Evolutionary conservation across 2,113 vertebrate genomes (phyloP), one percentile per base, ranked within the genome.

Genomic region (Platichthys flesus): DNA sequence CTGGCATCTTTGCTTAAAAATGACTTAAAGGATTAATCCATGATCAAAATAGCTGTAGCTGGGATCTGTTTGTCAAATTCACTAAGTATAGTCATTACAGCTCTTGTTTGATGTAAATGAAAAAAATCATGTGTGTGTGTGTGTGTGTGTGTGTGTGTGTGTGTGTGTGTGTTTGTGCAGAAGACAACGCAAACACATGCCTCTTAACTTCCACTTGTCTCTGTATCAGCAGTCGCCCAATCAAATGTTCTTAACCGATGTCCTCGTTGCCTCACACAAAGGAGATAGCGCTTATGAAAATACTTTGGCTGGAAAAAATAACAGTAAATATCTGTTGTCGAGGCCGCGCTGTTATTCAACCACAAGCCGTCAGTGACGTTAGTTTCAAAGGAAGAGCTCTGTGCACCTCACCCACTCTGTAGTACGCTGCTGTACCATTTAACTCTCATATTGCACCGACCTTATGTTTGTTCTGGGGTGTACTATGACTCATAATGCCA

Each of bases 401-500:
- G 8, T 71, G 73, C 71, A 65, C 40, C 47, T 58, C 35, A 67
- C 73, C 81, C 13, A 77, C 60, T 74, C 65, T 65, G 78, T 65
- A 65, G 55, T 78, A 37, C 7, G 0, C 13, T 49, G 51, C 62
- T 54, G 69, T 74, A 63, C 60, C 23, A 56, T 79, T 85, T 60
- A 79, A 74, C 51, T 80, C 51, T 80, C 90, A 89, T 92, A 85
- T 67, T 78, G 76, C 69, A 62, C 78, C 83, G 80, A 85, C 76
- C 70, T 88, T 64, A 59, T 84, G 83, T 57, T 81, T 84, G 87
- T 88, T 81, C 47, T 21, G 56, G 54, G 68, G 71, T 80, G 12
- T 68, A 57, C 54, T 59, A 91, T 91, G 90, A 93, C 76, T 93
- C 91, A 93, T 47, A 77, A 62, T 28, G 59, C 0, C 88, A 89